These are phyloP conservation scores for Drosophila tripunctata DNA, from an alignment of 2,888 invertebrate species.

Conservation along the genomic window DNA sequence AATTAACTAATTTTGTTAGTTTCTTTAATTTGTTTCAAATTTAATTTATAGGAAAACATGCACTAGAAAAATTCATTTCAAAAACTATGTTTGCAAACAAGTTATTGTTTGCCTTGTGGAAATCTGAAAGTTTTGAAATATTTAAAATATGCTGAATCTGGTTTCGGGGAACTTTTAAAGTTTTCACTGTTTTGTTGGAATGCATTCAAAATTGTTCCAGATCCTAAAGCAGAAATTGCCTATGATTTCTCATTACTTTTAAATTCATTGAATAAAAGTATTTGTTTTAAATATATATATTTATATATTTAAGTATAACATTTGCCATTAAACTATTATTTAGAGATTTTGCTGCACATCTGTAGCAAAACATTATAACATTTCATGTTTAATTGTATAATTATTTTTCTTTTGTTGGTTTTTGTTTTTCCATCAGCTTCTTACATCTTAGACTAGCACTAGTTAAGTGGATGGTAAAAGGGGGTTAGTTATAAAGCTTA, in stretches of 20 bases:
- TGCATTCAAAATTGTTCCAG: slow-evolving; percentile 10
- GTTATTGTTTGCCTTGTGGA: slow-evolving; percentile 31
- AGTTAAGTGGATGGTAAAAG: slow-evolving; percentile 69
- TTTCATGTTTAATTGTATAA: slow-evolving; percentile 49
- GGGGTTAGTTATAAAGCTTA: slow-evolving; percentile 63
- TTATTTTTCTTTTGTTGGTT: slow-evolving; percentile 27
- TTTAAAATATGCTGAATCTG: no score
- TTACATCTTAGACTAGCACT: slow-evolving; percentile 56
- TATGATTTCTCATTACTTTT: slow-evolving; percentile 40
- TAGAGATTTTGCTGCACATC: slow-evolving; percentile 61
- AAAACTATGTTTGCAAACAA: slow-evolving; percentile 59
- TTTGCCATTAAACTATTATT: slow-evolving; percentile 73
- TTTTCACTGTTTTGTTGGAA: neutral
- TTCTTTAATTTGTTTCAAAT: slow-evolving; percentile 33
- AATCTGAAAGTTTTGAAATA: slow-evolving; percentile 26
- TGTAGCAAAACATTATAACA: slow-evolving; percentile 59
- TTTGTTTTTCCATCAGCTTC: slow-evolving; percentile 25
- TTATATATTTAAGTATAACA: slow-evolving; percentile 66
- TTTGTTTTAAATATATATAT: slow-evolving; percentile 43
- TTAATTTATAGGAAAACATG: slow-evolving; percentile 65
- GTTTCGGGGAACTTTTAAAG: no score
- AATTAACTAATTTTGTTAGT: slow-evolving; percentile 66
- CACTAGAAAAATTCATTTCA: slow-evolving; percentile 59
- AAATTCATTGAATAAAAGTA: slow-evolving; percentile 55
- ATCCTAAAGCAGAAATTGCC: slow-evolving; percentile 18